These are phyloP conservation scores for Chroicocephalus ridibundus DNA, from an alignment of 2,113 vertebrate species.

Conservation along the genomic window DNA sequence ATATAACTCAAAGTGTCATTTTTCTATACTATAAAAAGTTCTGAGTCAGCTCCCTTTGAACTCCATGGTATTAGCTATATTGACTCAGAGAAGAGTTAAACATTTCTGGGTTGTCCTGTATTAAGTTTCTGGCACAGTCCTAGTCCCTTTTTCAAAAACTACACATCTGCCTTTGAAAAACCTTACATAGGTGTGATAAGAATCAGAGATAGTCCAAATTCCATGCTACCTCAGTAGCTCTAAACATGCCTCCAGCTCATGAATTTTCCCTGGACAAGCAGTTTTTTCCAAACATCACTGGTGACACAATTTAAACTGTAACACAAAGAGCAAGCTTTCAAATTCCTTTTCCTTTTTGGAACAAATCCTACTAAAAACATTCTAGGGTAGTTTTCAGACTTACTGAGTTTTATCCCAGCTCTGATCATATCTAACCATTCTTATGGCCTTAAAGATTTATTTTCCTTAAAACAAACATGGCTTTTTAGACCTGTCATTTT, in stretches of 20 bases:
- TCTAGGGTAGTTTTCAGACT: neutral
- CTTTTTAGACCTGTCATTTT: neutral
- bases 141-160: neutral
- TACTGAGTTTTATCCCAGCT: neutral
- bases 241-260: neutral
- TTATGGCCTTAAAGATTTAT: neutral
- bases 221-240: neutral
- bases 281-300: neutral
- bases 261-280: neutral
- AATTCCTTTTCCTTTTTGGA: neutral
- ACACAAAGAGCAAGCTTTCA: neutral
- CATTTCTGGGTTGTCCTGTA: neutral
- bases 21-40: neutral
- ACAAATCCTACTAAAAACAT: neutral
- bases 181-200: neutral
- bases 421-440: neutral
- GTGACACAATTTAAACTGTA: neutral
- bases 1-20: neutral
- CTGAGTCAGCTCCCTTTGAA: neutral
- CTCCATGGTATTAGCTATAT: neutral
- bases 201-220: neutral
- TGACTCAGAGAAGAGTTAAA: neutral
- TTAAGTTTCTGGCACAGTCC: neutral
- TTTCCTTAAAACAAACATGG: neutral
- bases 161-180: neutral